phyloP scores from a whole-genome alignment of 2,113 vertebrate species.

The Catharus minimus region DNA sequence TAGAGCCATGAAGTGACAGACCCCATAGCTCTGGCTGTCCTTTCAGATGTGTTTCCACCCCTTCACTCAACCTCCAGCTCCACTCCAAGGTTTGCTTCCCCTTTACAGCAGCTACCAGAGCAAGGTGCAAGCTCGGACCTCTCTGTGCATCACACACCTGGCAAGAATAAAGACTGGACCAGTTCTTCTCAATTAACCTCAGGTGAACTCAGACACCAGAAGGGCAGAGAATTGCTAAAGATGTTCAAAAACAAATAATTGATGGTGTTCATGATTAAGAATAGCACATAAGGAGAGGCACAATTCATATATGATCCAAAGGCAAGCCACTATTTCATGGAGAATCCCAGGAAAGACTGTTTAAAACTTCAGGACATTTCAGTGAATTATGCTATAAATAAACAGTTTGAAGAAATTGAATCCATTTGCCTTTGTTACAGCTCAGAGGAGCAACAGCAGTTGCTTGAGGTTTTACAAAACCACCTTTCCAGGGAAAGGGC shows the following conservation, averaged over 20 bases:
- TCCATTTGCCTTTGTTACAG: neutral
- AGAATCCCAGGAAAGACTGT: neutral
- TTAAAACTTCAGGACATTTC: neutral
- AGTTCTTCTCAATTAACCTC: neutral
- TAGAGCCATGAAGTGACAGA: neutral
- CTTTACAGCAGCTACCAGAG: neutral
- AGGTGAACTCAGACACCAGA: neutral
- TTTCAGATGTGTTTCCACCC: neutral
- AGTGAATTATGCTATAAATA: neutral
- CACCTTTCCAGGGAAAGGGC: neutral
- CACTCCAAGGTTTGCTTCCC: neutral
- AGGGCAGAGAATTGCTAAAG: neutral
- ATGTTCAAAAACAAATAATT: neutral
- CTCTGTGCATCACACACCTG: neutral
- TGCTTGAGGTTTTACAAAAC: neutral
- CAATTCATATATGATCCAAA: accelerated
- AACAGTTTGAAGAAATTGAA: neutral
- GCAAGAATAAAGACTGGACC: neutral
- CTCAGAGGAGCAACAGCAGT: neutral
- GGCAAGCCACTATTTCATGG: neutral
- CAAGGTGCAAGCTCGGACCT: neutral
- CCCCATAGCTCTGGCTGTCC: neutral
- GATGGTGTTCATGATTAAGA: neutral
- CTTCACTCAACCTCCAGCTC: neutral
- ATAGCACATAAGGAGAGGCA: neutral